Evolutionary conservation across 1,140 invertebrate species (phyloP).

Genomic region (Caenorhabditis latens): DNA sequence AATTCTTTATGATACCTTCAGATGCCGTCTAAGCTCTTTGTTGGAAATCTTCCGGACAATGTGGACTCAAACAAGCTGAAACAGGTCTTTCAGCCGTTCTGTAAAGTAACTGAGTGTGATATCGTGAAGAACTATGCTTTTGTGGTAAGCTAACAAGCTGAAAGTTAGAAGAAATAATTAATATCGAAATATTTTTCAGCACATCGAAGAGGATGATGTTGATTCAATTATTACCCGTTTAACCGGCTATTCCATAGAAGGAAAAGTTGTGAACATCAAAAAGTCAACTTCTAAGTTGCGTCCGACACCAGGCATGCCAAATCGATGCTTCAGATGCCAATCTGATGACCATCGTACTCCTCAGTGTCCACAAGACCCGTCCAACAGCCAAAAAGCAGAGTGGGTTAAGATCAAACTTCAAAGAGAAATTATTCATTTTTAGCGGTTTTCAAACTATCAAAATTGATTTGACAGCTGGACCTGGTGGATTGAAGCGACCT

Average conservation of each 20-base stretch:
- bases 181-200: slow-evolving; percentile 66
- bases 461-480: slow-evolving; percentile 49
- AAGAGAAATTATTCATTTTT: neutral
- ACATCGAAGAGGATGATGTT: slow-evolving; percentile 72
- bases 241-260: slow-evolving; percentile 72
- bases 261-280: slow-evolving; percentile 73
- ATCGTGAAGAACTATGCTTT: slow-evolving; percentile 77
- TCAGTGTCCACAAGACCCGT: slow-evolving; percentile 71
- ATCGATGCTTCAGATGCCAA: slow-evolving; percentile 75
- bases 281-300: slow-evolving; percentile 65
- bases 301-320: slow-evolving; percentile 67
- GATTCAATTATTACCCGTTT: slow-evolving; percentile 71
- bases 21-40: slow-evolving; percentile 76
- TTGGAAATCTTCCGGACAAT: slow-evolving; percentile 75
- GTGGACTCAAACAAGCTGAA: slow-evolving; percentile 71
- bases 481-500: slow-evolving; percentile 29
- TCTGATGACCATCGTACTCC: slow-evolving; percentile 76
- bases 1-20: neutral
- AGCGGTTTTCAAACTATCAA: slow-evolving; percentile 45
- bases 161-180: neutral
- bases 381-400: slow-evolving; percentile 60
- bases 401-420: neutral
- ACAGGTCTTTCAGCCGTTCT: slow-evolving; percentile 72
- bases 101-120: slow-evolving; percentile 76
- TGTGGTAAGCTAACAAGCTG: slow-evolving; percentile 68